Evolutionary conservation across 2,888 invertebrate species (phyloP), one percentile per base, ranked within the genome.

Genomic region (Dascillus cervinus): DNA sequence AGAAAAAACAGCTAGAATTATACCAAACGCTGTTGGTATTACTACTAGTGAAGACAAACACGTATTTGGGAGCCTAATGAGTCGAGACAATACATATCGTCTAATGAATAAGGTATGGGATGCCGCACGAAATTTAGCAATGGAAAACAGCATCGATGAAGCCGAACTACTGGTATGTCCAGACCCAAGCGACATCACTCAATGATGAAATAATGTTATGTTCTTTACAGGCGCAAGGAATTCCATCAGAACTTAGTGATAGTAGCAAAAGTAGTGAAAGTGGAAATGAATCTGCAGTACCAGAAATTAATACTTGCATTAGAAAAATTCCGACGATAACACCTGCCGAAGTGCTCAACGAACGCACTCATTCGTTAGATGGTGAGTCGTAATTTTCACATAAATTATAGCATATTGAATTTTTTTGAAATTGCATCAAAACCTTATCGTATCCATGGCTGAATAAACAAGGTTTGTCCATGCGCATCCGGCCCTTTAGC

Each of bases 11-110:
- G 94, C 91, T 1, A 77, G 86, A 47, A 89, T 95, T 47, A 90
- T 95, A 53, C 94, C 94, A 26, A 94, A 94, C 65, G 94, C 94
- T 8, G 87, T 95, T 34, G 91, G 90, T 13, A 82, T 90, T 17
- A 74, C 77, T 35, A 91, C 91, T n/a, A 73, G 78, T 25, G 81
- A 85, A 52, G 83, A 86, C 52, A 81, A 89, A 26, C 87, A 88
- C 56, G 86, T 89, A 27, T 94, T 94, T 67, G 89, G 89, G 25
- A 90, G 90, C 39, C 75, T 94, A 44, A 75, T 94, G 48, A 89
- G 90, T 14, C 71, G 92, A 24, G 92, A 94, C 60, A 80, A 82
- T 43, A 89, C 92, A 0, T 88, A 82, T 66, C 81, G 83, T 54
- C 74, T 89, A 40, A 87, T 94, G 86, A 77, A 75, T 55, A 82